A percentile compares a stretch with the other conserved stretches of the same genome.
Conservation (phyloP, 2,113 vertebrate genomes). For the Guaruba guarouba region DNA sequence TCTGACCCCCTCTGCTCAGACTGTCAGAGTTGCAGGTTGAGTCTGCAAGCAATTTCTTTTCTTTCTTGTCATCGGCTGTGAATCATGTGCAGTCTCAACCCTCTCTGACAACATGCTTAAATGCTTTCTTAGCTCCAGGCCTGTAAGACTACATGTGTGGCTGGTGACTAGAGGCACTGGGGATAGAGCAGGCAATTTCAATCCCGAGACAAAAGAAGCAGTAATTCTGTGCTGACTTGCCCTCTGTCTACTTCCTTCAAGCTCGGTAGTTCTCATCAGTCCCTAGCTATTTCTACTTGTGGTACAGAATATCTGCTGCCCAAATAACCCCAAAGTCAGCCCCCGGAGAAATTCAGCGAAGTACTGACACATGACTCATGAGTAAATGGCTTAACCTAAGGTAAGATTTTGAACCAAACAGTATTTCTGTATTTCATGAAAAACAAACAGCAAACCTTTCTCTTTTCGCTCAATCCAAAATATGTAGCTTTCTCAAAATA, state of each 20-base stretch:
- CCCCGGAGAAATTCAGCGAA: background rate
- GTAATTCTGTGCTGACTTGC: constrained; percentile 18
- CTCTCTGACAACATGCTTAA: background rate
- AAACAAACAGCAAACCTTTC: background rate
- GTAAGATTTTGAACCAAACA: background rate
- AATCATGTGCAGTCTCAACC: background rate
- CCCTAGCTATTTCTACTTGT: background rate
- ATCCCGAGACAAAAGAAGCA: background rate
- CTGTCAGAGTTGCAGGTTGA: background rate
- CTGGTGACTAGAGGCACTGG: background rate
- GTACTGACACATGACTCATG: background rate
- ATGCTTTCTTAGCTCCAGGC: background rate
- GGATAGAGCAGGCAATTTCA: background rate
- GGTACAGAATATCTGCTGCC: background rate
- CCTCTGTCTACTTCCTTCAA: background rate
- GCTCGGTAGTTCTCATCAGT: background rate
- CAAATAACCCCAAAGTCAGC: background rate
- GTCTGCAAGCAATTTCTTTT: constrained; percentile 8
- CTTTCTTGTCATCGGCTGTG: constrained; percentile 6
- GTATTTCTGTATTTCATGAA: background rate
- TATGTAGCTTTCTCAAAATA: background rate
- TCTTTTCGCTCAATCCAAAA: background rate
- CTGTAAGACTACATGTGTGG: background rate
- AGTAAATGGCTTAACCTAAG: background rate
- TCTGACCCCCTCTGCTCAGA: background rate